Conservation (phyloP, 2,888 invertebrate genomes). For the Eulithis prunata region DNA sequence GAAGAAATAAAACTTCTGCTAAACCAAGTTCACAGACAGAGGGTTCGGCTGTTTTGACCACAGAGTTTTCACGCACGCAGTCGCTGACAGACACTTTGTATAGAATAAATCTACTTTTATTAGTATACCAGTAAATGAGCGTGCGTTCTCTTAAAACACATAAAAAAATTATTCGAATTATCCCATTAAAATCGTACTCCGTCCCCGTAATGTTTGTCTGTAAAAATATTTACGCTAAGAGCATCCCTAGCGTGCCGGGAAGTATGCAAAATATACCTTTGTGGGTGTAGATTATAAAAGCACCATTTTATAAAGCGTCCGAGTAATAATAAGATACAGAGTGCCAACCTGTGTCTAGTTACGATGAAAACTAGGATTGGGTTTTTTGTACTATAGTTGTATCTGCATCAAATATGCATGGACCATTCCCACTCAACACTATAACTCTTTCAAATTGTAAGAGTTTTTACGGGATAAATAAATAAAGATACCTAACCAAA, state of each 20-base stretch:
- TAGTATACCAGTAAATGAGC: not conserved
- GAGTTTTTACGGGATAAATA: too few species aligned
- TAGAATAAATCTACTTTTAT: not conserved
- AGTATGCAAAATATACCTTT: constrained; percentile 19
- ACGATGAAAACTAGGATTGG: not conserved
- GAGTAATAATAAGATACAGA: constrained; percentile 4
- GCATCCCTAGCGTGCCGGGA: constrained; percentile 13
- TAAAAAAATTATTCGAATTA: not conserved
- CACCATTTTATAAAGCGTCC: constrained; percentile 12
- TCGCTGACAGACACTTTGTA: too few species aligned
- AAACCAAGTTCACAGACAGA: too few species aligned
- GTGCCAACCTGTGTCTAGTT: not conserved
- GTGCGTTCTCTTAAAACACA: not conserved
- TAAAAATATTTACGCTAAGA: constrained; percentile 20
- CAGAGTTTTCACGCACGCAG: too few species aligned
- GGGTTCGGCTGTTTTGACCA: too few species aligned
- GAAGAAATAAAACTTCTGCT: too few species aligned
- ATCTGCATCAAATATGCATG: too few species aligned
- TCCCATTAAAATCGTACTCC: constrained; percentile 11
- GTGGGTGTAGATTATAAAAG: constrained; percentile 10
- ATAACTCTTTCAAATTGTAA: too few species aligned
- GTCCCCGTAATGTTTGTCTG: not conserved
- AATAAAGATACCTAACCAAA: too few species aligned
- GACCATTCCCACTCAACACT: too few species aligned
- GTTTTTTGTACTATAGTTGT: too few species aligned